phyloP scores from a whole-genome alignment of 2,888 invertebrate species.

The Drosophila picticornis region DNA sequence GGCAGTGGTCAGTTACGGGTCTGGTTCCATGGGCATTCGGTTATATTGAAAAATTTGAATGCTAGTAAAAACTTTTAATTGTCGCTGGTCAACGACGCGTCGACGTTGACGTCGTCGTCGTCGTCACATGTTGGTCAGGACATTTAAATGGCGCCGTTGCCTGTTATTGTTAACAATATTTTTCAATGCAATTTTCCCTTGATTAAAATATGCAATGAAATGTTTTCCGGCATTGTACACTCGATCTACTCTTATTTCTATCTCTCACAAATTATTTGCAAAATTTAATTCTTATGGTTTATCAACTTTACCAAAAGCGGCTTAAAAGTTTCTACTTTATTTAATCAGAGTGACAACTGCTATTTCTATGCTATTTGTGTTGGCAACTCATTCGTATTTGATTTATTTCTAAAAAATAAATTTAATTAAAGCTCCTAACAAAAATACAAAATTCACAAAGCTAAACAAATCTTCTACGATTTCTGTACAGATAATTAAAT shows the following conservation, averaged over 20 bases:
- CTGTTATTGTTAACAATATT: constrained; percentile 80
- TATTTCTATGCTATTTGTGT: constrained; percentile 8
- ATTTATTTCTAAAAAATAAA: constrained; percentile 6
- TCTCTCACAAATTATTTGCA: constrained; percentile 26
- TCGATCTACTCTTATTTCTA: constrained; percentile 31
- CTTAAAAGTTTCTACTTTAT: constrained; percentile 46
- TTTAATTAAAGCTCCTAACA: constrained; percentile 7
- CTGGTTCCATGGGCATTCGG: constrained; percentile 63
- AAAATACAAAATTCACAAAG: not conserved
- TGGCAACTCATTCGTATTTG: constrained; percentile 11
- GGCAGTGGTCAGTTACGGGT: constrained; percentile 66
- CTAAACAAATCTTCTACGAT: not conserved
- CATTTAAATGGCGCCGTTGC: constrained; percentile 70
- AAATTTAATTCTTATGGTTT: constrained; percentile 38
- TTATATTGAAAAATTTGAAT: constrained; percentile 80
- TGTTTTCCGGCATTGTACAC: constrained; percentile 64
- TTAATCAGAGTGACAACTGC: constrained; percentile 25
- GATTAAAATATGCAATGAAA: constrained; percentile 77
- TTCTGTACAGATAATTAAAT: not conserved
- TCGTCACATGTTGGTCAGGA: constrained; percentile 53
- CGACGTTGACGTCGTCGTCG: constrained; percentile 3
- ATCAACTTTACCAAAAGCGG: constrained; percentile 18
- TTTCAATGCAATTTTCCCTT: constrained; percentile 76
- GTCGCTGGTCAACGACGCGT: constrained; percentile 59
- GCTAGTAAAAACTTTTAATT: constrained; percentile 81